phyloP scores from a whole-genome alignment of 2,888 invertebrate species.

The Cephus rjabovi region DNA sequence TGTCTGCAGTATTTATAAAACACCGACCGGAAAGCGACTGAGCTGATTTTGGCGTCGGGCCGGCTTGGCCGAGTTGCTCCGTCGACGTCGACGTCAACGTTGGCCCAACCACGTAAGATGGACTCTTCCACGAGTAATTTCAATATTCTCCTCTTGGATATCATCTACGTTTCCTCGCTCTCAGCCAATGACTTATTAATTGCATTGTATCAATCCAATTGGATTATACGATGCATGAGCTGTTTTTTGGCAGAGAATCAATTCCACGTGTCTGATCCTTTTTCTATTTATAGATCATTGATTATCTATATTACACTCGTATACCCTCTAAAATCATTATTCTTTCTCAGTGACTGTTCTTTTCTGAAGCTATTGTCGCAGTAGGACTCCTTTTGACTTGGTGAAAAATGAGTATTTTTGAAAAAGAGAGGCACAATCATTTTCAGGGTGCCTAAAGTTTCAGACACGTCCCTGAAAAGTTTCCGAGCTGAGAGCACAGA shows the following conservation, averaged over 20 bases:
- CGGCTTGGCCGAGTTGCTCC: constrained; percentile 52
- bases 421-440: background rate
- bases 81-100: constrained; percentile 36
- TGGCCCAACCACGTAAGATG: constrained; percentile 6
- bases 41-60: constrained; percentile 65
- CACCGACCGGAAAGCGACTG: constrained; percentile 64
- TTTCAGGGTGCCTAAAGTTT: background rate
- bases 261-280: background rate
- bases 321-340: background rate
- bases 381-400: too few relatives aligned
- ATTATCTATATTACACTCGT: background rate
- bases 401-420: too few relatives aligned
- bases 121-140: background rate
- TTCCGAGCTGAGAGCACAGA: background rate
- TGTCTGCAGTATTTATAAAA: constrained; percentile 65
- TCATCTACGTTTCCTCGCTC: background rate
- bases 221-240: background rate
- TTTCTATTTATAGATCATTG: background rate
- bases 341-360: background rate
- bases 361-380: background rate
- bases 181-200: background rate
- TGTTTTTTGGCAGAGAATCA: background rate
- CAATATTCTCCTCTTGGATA: background rate
- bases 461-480: background rate
- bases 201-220: background rate